phyloP scores from a whole-genome alignment of 1,140 invertebrate genomes.

The Halyomorpha halys region DNA sequence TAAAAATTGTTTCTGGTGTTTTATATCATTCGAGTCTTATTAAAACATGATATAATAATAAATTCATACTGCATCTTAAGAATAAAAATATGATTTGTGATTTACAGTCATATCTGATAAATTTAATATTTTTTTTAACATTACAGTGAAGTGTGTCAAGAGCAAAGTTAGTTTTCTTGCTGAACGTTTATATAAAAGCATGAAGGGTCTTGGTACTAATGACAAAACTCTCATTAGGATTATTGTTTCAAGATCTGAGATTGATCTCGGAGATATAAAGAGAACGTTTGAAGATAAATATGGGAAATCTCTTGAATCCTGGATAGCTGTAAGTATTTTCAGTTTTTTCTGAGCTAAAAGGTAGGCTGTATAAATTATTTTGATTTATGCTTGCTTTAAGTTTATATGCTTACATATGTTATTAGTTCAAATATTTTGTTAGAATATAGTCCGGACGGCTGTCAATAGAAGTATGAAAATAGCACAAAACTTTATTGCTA shows the following conservation, averaged over 20 bases:
- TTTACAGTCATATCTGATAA: too few species aligned
- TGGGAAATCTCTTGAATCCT: conserved; percentile 68
- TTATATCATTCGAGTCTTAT: too few species aligned
- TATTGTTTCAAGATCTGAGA: conserved; percentile 80
- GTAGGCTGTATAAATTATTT: background rate
- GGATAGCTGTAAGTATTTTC: conserved; percentile 52
- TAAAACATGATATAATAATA: too few species aligned
- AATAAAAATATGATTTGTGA: too few species aligned
- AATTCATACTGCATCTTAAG: too few species aligned
- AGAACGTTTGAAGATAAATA: conserved; percentile 77
- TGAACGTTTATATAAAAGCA: conserved; percentile 75
- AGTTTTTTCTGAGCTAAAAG: background rate
- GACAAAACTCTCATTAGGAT: conserved; percentile 84
- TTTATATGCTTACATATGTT: background rate
- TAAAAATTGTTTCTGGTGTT: too few species aligned
- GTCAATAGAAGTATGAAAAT: too few species aligned
- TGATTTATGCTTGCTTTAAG: background rate
- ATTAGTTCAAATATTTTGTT: too few species aligned
- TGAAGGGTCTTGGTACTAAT: conserved; percentile 81
- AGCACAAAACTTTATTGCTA: too few species aligned
- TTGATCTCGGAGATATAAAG: conserved; percentile 84
- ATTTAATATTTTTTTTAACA: too few species aligned
- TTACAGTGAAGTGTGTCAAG: conserved; percentile 73
- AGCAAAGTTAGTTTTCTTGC: conserved; percentile 90
- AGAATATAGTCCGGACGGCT: too few species aligned